Conservation (phyloP, 2,888 invertebrate species). For the Allygus modestus region DNA sequence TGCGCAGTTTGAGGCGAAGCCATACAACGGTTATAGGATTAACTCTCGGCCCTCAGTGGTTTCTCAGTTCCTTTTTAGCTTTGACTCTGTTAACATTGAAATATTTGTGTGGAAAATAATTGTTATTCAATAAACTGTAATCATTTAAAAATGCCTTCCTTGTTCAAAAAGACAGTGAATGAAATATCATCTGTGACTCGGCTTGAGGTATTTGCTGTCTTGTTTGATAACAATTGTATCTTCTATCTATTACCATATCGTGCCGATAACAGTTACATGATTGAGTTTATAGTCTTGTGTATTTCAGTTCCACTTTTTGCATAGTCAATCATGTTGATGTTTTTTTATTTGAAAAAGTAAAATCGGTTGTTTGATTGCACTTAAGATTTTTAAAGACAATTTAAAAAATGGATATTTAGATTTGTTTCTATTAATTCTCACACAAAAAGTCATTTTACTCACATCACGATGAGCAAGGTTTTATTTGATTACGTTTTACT, state of each 20-base stretch:
- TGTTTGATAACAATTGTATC: background rate
- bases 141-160: slow-evolving; percentile 23
- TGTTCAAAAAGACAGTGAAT: slow-evolving; percentile 38
- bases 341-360: too few species aligned
- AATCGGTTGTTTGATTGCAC: too few species aligned
- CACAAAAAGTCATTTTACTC: too few species aligned
- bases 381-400: too few species aligned
- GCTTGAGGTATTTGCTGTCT: slow-evolving; percentile 26
- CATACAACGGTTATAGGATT: slow-evolving; percentile 10
- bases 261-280: background rate
- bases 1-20: too few species aligned
- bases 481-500: too few species aligned
- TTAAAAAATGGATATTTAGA: too few species aligned
- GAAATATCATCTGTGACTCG: slow-evolving; percentile 36
- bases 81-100: background rate
- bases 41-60: background rate
- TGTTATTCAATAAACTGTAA: background rate
- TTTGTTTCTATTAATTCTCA: too few species aligned
- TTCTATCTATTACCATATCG: background rate
- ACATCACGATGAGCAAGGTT: too few species aligned
- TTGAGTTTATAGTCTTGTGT: too few species aligned
- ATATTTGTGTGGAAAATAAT: background rate
- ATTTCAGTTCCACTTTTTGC: too few species aligned
- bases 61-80: background rate
- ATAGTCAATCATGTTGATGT: too few species aligned